These are phyloP conservation scores for Canis aureus DNA, from an alignment of 2,113 vertebrate species.

Conservation along the genomic window DNA sequence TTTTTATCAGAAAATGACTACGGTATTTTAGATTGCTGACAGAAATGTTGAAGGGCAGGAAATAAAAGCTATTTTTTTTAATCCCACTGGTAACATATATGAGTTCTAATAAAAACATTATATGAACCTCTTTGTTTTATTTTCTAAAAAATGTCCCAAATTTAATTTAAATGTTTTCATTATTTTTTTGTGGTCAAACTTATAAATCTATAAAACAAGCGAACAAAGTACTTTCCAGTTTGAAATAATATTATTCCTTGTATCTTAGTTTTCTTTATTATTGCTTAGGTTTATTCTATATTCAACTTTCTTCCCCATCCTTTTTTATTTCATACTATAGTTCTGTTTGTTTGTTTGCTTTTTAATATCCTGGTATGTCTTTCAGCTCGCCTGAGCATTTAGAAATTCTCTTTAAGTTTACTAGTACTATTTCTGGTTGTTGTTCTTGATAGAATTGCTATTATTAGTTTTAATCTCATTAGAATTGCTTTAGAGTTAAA, in stretches of 20 bases:
- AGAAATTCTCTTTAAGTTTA: not conserved
- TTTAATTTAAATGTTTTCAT: not conserved
- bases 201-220: not conserved
- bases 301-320: not conserved
- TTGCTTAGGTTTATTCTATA: not conserved
- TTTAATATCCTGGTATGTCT: not conserved
- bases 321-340: not conserved
- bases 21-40: not conserved
- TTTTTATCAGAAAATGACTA: slow-evolving; percentile 9
- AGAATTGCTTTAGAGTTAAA: not conserved
- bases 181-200: not conserved
- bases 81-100: not conserved
- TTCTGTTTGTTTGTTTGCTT: not conserved
- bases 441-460: not conserved
- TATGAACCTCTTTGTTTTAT: not conserved
- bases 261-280: not conserved
- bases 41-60: not conserved
- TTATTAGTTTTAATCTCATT: not conserved
- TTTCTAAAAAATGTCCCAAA: not conserved
- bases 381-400: not conserved
- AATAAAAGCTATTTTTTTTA: not conserved
- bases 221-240: not conserved
- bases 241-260: not conserved
- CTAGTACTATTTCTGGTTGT: not conserved
- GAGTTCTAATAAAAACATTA: not conserved